These are phyloP conservation scores for Agapornis roseicollis DNA, from an alignment of 2,113 vertebrate species.

Conservation along the genomic window DNA sequence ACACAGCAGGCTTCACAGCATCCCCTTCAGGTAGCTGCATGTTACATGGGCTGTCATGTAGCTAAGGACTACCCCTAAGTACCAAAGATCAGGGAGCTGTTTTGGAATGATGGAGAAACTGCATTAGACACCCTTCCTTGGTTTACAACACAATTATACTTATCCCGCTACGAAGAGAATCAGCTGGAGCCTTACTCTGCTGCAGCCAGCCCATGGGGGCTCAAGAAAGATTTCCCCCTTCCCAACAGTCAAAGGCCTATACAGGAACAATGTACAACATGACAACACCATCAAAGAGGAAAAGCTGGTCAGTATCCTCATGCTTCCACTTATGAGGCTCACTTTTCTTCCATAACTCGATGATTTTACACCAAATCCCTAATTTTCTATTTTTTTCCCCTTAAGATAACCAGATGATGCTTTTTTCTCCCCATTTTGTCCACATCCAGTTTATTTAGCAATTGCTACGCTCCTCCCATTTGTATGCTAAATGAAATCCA, in stretches of 20 bases:
- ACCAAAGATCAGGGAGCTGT: not conserved
- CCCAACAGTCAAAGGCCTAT: not conserved
- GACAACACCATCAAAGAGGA: not conserved
- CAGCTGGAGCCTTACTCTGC: not conserved
- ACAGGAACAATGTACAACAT: slow-evolving; percentile 11
- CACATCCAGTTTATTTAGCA: not conserved
- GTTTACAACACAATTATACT: not conserved
- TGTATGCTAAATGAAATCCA: not conserved
- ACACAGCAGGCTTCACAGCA: not conserved
- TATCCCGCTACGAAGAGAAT: not conserved
- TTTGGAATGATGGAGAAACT: not conserved
- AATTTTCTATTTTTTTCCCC: not conserved
- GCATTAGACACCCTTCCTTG: not conserved
- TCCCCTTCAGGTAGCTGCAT: not conserved
- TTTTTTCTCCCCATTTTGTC: not conserved
- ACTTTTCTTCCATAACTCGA: not conserved
- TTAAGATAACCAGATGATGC: not conserved
- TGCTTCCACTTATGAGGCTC: not conserved
- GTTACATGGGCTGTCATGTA: fast-evolving
- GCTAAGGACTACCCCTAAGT: not conserved
- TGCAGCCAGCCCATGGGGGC: not conserved
- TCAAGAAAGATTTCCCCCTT: not conserved
- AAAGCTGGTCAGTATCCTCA: not conserved
- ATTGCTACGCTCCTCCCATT: not conserved
- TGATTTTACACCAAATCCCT: not conserved